Evolutionary conservation across 1,140 invertebrate genomes (phyloP), one percentile per base, ranked within the genome.

Genomic region (Cydia splendana): DNA sequence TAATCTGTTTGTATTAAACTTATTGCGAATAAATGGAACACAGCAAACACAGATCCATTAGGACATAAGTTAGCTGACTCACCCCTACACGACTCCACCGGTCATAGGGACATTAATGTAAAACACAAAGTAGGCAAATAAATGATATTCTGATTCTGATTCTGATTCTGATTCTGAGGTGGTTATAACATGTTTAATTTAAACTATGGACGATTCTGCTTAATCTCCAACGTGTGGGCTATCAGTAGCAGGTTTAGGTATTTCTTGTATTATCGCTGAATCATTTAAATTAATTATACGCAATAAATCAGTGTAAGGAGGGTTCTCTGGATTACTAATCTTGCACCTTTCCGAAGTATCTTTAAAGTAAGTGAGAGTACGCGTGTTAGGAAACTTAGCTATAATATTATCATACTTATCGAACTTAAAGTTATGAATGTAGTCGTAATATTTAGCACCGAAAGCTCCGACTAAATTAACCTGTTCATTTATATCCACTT

Each of bases 321-420:
- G 18, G 7, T 62, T 24, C 9, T 62, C 57, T 62, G 18, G 20
- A 24, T 62, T 24, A 62, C 57, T 62, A 12, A 62, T 62, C 9
- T 10, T 24, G 20, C 57, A 62, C 9, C 57, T n/a, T 3, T 62
- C 18, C n/a, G 57, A 24, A 24, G 57, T 62, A 24, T 62, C 20
- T 12, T 24, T 62, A 24, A 62, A 62, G n/a, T 62, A 62, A 62
- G 57, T 62, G 0, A 24, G 9, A 18, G 18, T 24, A 0, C 57
- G 6, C 20, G 57, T 24, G 2, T 62, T 62, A 10, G 57, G 57
- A 62, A 62, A 62, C 57, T 24, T 20, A 18, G 57, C 57, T 62
- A 62, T 24, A 62, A 62, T 62, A 62, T 62, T 62, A 62, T 62
- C 20, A 12, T 62, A 62, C n/a, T 62, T 62, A 62, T 62, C 57